Evolutionary conservation across 2,797 vertebrate species (phyloP), one percentile per base, ranked within the genome.

Genomic region (Pseudomugil tenellus): DNA sequence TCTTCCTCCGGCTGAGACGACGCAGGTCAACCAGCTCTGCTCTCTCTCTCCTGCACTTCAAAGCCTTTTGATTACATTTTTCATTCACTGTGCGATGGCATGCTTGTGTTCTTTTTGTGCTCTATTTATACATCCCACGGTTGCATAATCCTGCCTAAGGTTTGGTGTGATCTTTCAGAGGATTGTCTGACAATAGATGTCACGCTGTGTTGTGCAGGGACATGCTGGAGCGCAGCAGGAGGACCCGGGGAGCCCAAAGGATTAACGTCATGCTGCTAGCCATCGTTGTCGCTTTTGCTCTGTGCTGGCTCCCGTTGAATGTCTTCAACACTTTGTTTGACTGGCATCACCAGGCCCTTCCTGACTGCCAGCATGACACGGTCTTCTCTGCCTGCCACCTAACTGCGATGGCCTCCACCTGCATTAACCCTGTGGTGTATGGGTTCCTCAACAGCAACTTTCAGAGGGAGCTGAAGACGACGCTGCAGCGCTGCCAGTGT

Each of bases 381-480:
- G 90, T 95, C 74, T 95, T 95, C 88, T 95, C 94, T 1, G 92
- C 93, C 26, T 95, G 94, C 53, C 94, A 95, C 78, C 85, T 95
- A 0, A 85, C 80, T 0, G 94, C 94, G 2, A 95, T 95, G 95
- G 92, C 92, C 3, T 94, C 94, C 74, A 94, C 94, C 25, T 95
- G 94, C 67, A 85, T 95, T 49, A 95, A 95, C 78, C 94, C 94
- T 0, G 84, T 95, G 59, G 91, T 95, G 48, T 95, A 95, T 5
- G 95, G 95, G 49, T 95, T 95, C 79, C 93, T 95, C 78, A 95
- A 95, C 88, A 95, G 91, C 87, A 95, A 95, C 85, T 94, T 95
- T 83, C 94, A 95, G 76, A 88, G 92, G 77, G 94, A 95, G 83
- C 85, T 95, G 31, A 92, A 91, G 72, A 43, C 77, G 0, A 88